Evolutionary conservation across 37 sponge, comb jelly and placozoan genomes (phyloP).

Genomic region (Ianthella basta): DNA sequence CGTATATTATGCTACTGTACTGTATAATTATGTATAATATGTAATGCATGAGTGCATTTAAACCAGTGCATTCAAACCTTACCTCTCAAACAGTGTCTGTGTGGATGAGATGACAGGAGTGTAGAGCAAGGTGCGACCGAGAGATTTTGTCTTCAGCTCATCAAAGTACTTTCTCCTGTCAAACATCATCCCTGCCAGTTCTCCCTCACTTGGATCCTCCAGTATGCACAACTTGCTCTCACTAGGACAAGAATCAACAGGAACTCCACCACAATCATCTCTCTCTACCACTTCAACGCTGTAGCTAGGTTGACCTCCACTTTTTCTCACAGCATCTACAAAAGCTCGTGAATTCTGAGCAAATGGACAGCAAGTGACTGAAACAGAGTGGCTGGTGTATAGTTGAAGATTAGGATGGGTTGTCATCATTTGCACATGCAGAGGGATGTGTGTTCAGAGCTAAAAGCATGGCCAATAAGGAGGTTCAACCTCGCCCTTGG

Average conservation of each 20-base stretch:
- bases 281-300: neutral
- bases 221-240: slow-evolving; percentile 37
- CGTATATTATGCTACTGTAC: no score
- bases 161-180: slow-evolving; percentile 44
- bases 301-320: neutral
- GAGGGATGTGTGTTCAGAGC: no score
- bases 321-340: neutral
- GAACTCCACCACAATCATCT: slow-evolving; percentile 40
- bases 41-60: no score
- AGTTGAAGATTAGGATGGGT: no score
- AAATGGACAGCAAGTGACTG: neutral
- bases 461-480: no score
- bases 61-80: neutral
- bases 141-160: slow-evolving; percentile 43
- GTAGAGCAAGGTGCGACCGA: slow-evolving; percentile 75
- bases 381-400: neutral
- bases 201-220: slow-evolving; percentile 36
- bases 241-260: slow-evolving; percentile 53
- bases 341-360: neutral
- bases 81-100: slow-evolving; percentile 67
- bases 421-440: no score
- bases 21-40: no score
- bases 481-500: no score
- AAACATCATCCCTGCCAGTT: slow-evolving; percentile 46
- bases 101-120: slow-evolving; percentile 85